A percentile compares a stretch with the other conserved stretches of the same genome.
Evolutionary conservation across 2,797 vertebrate species (phyloP).

Genomic region (Luscinia luscinia): DNA sequence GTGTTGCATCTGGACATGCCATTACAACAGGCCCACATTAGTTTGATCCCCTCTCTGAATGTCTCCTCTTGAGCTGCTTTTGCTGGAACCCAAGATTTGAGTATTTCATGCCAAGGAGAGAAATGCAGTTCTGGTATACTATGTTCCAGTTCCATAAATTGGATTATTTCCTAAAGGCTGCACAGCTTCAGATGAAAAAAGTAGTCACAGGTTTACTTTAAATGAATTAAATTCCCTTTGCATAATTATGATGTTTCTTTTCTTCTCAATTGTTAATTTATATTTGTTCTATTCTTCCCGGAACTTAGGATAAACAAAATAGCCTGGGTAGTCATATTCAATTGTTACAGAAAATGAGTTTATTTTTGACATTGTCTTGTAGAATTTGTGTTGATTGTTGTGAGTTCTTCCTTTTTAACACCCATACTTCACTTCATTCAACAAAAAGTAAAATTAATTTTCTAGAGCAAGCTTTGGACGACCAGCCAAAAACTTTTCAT

Average conservation of each 20-base stretch:
- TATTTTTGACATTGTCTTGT: not conserved
- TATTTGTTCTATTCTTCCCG: not conserved
- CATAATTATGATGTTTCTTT: not conserved
- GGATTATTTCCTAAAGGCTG: not conserved
- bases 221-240: not conserved
- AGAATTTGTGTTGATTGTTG: not conserved
- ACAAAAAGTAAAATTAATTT: not conserved
- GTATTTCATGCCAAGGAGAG: not conserved
- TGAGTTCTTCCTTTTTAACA: not conserved
- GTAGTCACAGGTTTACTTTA: not conserved
- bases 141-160: accelerated
- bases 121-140: not conserved
- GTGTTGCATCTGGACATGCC: not conserved
- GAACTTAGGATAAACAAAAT: not conserved
- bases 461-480: not conserved
- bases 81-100: not conserved
- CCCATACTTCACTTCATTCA: not conserved
- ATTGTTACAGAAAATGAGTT: not conserved
- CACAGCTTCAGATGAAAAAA: not conserved
- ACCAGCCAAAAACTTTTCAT: not conserved
- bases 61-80: not conserved
- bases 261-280: not conserved
- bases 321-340: not conserved
- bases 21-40: not conserved
- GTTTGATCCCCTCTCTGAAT: not conserved